phyloP scores from a whole-genome alignment of 2,113 vertebrate genomes.

The Cepphus grylle region DNA sequence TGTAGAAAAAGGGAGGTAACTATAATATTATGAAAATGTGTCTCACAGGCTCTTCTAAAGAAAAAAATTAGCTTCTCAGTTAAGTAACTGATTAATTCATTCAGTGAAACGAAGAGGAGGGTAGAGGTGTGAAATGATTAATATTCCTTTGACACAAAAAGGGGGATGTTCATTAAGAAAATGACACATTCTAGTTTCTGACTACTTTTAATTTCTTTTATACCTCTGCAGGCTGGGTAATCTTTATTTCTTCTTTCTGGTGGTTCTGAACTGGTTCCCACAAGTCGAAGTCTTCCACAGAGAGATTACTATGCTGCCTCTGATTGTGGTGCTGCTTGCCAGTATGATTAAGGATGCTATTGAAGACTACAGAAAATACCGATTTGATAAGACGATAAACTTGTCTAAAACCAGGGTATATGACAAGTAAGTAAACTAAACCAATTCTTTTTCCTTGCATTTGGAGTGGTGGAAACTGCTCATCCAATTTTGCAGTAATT shows the following conservation, averaged over 20 bases:
- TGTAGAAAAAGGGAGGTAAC: background rate
- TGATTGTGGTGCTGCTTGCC: slow-evolving; percentile 67
- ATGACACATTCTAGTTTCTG: background rate
- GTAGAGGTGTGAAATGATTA: background rate
- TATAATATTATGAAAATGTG: background rate
- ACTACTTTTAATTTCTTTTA: background rate
- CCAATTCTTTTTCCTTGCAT: background rate
- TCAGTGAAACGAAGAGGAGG: background rate
- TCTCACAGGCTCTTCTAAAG: background rate
- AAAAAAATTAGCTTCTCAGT: background rate
- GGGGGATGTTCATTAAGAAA: background rate
- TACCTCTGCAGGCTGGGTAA: slow-evolving; percentile 70
- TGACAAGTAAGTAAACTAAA: slow-evolving; percentile 65
- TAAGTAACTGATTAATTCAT: background rate
- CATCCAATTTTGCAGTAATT: background rate
- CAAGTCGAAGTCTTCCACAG: slow-evolving; percentile 74
- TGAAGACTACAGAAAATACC: slow-evolving; percentile 74
- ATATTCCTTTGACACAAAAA: background rate
- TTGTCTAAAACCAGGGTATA: slow-evolving; percentile 63
- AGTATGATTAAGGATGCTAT: slow-evolving; percentile 72
- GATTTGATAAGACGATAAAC: slow-evolving; percentile 71
- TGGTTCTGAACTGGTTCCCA: slow-evolving; percentile 76
- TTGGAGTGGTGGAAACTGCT: background rate
- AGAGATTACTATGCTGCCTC: slow-evolving; percentile 73
- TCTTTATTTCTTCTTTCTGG: slow-evolving; percentile 76